phyloP scores from a whole-genome alignment of 2,888 invertebrate species.

The Drosophila tripunctata region DNA sequence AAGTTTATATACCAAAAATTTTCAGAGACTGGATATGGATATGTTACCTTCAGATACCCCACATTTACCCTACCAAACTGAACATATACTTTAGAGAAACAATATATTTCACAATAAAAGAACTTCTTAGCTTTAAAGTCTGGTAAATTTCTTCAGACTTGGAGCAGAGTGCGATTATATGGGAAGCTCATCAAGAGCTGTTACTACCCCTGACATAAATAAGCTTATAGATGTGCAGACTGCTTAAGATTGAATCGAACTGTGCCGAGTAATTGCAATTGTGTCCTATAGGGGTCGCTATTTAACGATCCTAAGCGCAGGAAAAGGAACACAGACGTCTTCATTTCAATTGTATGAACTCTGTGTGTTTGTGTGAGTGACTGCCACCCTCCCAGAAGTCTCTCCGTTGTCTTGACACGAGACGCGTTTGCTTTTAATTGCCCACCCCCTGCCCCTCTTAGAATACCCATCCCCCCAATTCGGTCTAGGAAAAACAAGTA shows the following conservation, averaged over 20 bases:
- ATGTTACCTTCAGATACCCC: too few species aligned
- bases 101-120: too few species aligned
- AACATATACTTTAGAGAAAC: too few species aligned
- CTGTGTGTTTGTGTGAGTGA: constrained; percentile 17
- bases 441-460: not conserved
- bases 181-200: too few species aligned
- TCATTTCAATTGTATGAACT: constrained; percentile 39
- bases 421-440: constrained; percentile 61
- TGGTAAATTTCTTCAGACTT: too few species aligned
- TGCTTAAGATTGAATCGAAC: not conserved
- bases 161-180: too few species aligned
- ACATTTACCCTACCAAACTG: too few species aligned
- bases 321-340: constrained; percentile 51
- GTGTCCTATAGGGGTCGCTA: not conserved
- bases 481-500: not conserved
- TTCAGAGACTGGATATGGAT: too few species aligned
- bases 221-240: too few species aligned
- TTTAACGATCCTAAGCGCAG: constrained; percentile 14
- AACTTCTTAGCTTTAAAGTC: too few species aligned
- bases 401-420: constrained; percentile 7
- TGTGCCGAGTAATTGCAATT: constrained; percentile 1
- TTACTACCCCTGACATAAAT: too few species aligned
- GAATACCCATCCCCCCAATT: not conserved
- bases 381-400: constrained; percentile 23
- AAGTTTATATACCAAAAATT: too few species aligned